phyloP scores from a whole-genome alignment of 2,797 vertebrate genomes.

The Amblyopsis hoosieri region DNA sequence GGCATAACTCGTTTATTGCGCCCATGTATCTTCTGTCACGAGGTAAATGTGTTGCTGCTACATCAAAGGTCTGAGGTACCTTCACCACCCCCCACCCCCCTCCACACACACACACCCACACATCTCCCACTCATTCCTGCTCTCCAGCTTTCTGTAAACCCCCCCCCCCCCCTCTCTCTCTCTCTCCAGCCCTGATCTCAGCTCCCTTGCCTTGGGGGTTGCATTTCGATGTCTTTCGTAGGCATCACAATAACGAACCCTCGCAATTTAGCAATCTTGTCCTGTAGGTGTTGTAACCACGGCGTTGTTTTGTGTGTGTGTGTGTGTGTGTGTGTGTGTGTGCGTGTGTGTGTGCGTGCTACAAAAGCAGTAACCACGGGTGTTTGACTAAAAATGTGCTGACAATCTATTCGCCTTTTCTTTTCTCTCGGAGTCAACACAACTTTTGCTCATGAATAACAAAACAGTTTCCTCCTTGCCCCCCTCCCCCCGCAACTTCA shows the following conservation, averaged over 20 bases:
- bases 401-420: conserved; percentile 53
- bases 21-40: conserved; percentile 98
- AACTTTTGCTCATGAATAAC: conserved; percentile 79
- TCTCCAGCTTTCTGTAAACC: conserved; percentile 40
- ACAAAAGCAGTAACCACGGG: conserved; percentile 88
- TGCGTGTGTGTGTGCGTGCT: conserved; percentile 67
- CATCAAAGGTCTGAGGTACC: conserved; percentile 87
- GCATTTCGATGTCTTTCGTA: conserved; percentile 89
- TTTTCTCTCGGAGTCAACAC: conserved; percentile 72
- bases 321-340: conserved; percentile 52
- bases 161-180: conserved; percentile 69
- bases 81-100: not conserved
- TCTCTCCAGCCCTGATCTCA: conserved; percentile 71
- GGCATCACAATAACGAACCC: conserved; percentile 87
- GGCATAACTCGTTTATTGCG: conserved; percentile 98
- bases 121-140: conserved; percentile 36
- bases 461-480: conserved; percentile 44
- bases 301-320: conserved; percentile 78
- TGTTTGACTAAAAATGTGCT: conserved; percentile 80
- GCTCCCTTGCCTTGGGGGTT: conserved; percentile 85
- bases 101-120: too few relatives aligned
- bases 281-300: conserved; percentile 83
- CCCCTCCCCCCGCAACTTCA: conserved; percentile 2
- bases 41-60: conserved; percentile 98
- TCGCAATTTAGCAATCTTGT: conserved; percentile 91